Conservation (phyloP, 1,140 invertebrate genomes). For the Drosophila arawakana region DNA sequence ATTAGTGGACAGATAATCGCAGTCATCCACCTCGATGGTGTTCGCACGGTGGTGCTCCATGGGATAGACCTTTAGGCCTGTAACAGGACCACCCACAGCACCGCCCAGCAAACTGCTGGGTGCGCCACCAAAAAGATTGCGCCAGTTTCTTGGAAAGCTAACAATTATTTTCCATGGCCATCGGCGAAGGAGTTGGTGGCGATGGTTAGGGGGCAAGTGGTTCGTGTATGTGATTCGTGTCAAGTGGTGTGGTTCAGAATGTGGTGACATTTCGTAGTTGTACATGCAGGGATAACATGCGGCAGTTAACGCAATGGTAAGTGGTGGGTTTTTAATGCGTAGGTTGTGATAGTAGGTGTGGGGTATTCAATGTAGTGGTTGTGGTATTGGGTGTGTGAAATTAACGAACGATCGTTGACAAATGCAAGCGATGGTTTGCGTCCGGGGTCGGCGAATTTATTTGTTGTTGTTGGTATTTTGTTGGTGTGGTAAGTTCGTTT, state of each 20-base stretch:
- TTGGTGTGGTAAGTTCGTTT: slow-evolving; percentile 31
- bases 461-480: slow-evolving; percentile 19
- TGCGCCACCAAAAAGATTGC: slow-evolving; percentile 68
- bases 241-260: slow-evolving; percentile 20
- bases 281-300: slow-evolving; percentile 13
- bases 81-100: slow-evolving; percentile 52
- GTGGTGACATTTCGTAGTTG: slow-evolving; percentile 8
- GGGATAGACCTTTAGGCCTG: slow-evolving; percentile 57
- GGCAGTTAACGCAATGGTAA: slow-evolving; percentile 4
- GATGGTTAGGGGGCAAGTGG: too few relatives aligned
- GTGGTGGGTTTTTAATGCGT: not conserved
- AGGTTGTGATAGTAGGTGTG: slow-evolving; percentile 11
- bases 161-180: slow-evolving; percentile 55
- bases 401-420: slow-evolving; percentile 44
- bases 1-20: slow-evolving; percentile 68
- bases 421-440: slow-evolving; percentile 53
- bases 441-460: slow-evolving; percentile 42
- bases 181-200: slow-evolving; percentile 16
- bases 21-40: slow-evolving; percentile 82
- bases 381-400: slow-evolving; percentile 24
- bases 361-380: slow-evolving; percentile 2
- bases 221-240: slow-evolving; percentile 1
- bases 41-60: slow-evolving; percentile 75
- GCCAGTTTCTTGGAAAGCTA: slow-evolving; percentile 81
- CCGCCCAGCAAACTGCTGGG: slow-evolving; percentile 53